These are phyloP conservation scores for Escarpia spicata DNA, from an alignment of 2,888 invertebrate genomes.

Conservation along the genomic window DNA sequence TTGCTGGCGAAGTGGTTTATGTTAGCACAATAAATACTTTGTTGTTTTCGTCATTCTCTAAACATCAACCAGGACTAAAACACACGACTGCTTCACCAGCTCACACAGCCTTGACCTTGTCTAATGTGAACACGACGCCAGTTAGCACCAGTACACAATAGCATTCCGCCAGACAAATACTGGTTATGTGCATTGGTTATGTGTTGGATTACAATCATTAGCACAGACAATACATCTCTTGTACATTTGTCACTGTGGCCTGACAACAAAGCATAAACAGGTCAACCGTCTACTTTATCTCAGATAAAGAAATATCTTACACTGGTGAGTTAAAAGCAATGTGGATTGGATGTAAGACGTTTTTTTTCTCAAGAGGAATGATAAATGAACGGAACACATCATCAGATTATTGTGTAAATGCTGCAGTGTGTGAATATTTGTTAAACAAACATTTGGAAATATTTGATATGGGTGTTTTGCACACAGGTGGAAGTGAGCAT, in stretches of 20 bases:
- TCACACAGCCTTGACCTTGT: too few relatives aligned
- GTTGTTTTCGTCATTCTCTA: background rate
- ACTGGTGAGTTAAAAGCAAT: too few relatives aligned
- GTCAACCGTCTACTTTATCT: background rate
- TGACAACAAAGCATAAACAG: background rate
- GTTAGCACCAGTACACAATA: background rate
- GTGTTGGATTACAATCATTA: background rate
- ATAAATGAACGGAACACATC: too few relatives aligned
- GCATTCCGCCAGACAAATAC: background rate
- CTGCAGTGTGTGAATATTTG: too few relatives aligned
- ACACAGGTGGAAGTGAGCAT: too few relatives aligned
- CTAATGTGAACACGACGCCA: background rate
- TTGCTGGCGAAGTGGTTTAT: background rate
- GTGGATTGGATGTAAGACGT: too few relatives aligned
- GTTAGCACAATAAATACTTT: background rate
- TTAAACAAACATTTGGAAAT: too few relatives aligned
- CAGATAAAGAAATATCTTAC: too few relatives aligned
- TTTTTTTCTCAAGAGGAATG: too few relatives aligned
- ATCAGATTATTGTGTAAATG: too few relatives aligned
- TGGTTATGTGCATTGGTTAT: background rate
- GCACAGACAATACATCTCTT: background rate
- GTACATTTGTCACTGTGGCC: background rate
- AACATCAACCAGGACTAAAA: background rate
- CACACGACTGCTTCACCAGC: background rate
- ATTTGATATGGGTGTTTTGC: too few relatives aligned